A percentile compares a stretch with the other conserved stretches of the same genome.
phyloP scores from a whole-genome alignment of 2,888 invertebrate genomes.

The Lasioglossum figueresi region DNA sequence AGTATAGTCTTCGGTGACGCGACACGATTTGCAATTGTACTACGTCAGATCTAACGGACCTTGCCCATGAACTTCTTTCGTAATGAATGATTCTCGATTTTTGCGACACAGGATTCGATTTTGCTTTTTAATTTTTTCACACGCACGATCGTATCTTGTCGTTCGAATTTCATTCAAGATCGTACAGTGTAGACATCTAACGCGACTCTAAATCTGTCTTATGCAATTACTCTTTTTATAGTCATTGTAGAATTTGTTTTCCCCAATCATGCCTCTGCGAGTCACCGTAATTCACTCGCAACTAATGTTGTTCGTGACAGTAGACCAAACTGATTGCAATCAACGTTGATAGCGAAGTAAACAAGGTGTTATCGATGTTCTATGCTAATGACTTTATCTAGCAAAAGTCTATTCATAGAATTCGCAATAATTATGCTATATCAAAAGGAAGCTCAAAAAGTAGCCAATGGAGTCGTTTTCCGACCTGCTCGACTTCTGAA shows the following conservation, averaged over 20 bases:
- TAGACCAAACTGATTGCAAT: background rate
- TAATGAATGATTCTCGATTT: conserved; percentile 12
- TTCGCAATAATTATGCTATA: background rate
- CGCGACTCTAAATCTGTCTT: background rate
- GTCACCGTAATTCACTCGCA: background rate
- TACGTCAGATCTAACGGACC: conserved; percentile 33
- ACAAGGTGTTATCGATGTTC: background rate
- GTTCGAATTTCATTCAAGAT: background rate
- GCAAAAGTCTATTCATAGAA: background rate
- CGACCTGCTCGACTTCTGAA: background rate
- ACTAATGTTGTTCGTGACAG: background rate
- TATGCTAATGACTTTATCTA: background rate
- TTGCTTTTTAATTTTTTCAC: no score
- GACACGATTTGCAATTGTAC: background rate
- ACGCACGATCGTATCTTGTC: background rate
- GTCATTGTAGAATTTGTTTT: background rate
- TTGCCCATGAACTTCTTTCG: conserved; percentile 40
- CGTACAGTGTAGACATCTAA: background rate
- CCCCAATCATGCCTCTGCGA: background rate
- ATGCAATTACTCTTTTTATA: background rate
- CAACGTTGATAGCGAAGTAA: background rate
- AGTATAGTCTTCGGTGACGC: conserved; percentile 7
- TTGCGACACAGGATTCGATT: no score
- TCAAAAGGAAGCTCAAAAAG: background rate
- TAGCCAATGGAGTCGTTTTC: background rate